Evolutionary conservation across 2,797 vertebrate species (phyloP), one percentile per base, ranked within the genome.

Genomic region (Halcyon smyrnensis): DNA sequence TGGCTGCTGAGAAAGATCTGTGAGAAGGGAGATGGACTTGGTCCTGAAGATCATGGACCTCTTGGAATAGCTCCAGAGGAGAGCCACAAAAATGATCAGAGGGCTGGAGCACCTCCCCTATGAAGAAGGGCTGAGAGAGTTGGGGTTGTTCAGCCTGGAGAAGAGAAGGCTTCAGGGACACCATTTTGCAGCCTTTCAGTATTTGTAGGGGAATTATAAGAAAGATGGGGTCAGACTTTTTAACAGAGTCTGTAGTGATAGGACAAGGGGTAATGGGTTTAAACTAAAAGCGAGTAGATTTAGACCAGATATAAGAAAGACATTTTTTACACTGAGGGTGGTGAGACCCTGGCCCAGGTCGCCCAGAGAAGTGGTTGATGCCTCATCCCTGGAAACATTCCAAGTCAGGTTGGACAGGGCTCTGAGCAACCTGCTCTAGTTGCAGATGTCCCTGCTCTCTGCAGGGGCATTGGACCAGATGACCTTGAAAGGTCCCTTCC

Each of bases 181-280:
- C 37, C 51, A 39, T 34, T 6, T 6, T 4, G 11, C 1, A 1
- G 9, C 19, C 10, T 68, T 56, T 25, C 63, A 11, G 0, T n/a
- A 18, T 43, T 62, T 56, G 3, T 19, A 20, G 36, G 25, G 12
- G 7, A 10, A 15, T 45, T 10, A 6, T 2, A 27, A 68, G 27
- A 48, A 50, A 69, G 63, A 12, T 2, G 28, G 7, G 9, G 9
- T 19, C 9, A 46, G 20, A 5, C 37, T 48, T n/a, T 8, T 25
- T 21, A 5, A 5, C 1, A 25, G 28, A 6, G 1, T 24, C 25
- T 74, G 2, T 21, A 21, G 27, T 0, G 0, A 9, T 0, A 32
- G 43, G 23, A 48, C 32, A n/a, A 36, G 12, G 21, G 2, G 2
- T 15, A 4, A 11, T 3, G 3, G 14, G 20, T 70, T 69, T 23